Conservation (phyloP, 1,140 invertebrate genomes). For the Hyposmocoma kahamanoa region DNA sequence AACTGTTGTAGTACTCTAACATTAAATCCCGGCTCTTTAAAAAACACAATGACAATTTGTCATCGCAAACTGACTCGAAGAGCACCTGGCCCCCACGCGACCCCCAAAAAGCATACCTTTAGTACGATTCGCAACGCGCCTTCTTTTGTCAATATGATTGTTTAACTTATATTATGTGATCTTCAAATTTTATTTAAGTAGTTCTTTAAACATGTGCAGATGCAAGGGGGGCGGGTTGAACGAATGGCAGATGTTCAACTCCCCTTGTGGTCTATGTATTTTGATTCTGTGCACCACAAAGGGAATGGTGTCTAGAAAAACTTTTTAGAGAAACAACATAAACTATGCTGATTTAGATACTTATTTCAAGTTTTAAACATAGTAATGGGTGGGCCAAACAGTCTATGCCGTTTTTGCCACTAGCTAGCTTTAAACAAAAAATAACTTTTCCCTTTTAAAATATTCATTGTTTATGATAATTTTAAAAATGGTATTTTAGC, state of each 20-base stretch:
- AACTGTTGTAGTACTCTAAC: conserved; percentile 20
- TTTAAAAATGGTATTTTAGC: no score
- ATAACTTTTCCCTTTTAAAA: no score
- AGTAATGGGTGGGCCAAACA: no score
- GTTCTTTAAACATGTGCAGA: conserved; percentile 59
- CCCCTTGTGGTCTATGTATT: conserved; percentile 27
- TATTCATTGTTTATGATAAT: no score
- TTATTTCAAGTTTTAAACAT: no score
- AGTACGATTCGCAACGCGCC: conserved; percentile 48
- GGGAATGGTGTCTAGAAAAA: no score
- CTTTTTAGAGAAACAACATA: no score
- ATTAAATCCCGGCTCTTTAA: conserved; percentile 27
- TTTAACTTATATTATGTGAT: conserved; percentile 69
- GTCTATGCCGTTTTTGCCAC: no score
- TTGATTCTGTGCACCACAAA: no score
- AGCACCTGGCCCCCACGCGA: conserved; percentile 55
- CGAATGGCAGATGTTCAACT: conserved; percentile 33
- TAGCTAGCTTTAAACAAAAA: no score
- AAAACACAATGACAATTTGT: conserved; percentile 61
- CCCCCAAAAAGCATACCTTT: conserved; percentile 23
- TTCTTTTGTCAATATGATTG: conserved; percentile 55
- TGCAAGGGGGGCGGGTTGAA: conserved; percentile 34
- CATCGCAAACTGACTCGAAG: conserved; percentile 38
- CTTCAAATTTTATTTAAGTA: conserved; percentile 60
- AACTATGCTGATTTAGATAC: no score